phyloP scores from a whole-genome alignment of 37 sponge, comb jelly and placozoan genomes.

The Oopsacas minuta region DNA sequence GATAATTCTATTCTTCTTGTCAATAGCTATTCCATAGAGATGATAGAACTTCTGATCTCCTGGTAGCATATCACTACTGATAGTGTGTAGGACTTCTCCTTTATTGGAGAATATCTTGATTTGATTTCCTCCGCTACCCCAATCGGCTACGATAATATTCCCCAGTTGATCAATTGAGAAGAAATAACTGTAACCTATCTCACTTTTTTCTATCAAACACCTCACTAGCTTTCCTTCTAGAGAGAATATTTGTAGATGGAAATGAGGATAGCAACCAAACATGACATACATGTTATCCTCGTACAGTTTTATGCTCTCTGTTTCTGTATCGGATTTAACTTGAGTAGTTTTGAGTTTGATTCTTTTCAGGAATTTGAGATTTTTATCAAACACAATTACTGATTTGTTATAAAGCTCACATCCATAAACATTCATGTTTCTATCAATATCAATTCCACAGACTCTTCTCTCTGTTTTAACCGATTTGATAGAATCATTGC shows the following conservation, averaged over 20 bases:
- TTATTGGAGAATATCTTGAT: slow-evolving; percentile 1
- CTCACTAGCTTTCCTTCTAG: slow-evolving; percentile 9
- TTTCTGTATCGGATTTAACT: background rate
- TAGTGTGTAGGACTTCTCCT: background rate
- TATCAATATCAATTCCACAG: background rate
- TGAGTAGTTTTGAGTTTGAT: slow-evolving; percentile 3
- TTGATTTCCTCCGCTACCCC: background rate
- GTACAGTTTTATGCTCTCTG: background rate
- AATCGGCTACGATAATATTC: slow-evolving; percentile 8
- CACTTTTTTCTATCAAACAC: background rate
- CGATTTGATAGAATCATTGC: background rate
- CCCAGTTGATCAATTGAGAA: background rate
- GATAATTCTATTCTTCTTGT: background rate
- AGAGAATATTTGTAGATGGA: slow-evolving; percentile 9
- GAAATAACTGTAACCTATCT: background rate
- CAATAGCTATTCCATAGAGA: background rate
- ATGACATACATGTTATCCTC: background rate
- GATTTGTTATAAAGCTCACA: background rate
- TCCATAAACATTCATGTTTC: background rate
- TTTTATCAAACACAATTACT: slow-evolving; percentile 4
- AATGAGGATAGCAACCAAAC: background rate
- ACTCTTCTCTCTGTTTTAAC: background rate
- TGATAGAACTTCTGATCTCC: background rate
- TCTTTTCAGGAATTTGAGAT: slow-evolving; percentile 15
- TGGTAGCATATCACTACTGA: background rate